These are phyloP conservation scores for Trachelipus rathkii DNA, from an alignment of 1,140 invertebrate species.

Conservation along the genomic window DNA sequence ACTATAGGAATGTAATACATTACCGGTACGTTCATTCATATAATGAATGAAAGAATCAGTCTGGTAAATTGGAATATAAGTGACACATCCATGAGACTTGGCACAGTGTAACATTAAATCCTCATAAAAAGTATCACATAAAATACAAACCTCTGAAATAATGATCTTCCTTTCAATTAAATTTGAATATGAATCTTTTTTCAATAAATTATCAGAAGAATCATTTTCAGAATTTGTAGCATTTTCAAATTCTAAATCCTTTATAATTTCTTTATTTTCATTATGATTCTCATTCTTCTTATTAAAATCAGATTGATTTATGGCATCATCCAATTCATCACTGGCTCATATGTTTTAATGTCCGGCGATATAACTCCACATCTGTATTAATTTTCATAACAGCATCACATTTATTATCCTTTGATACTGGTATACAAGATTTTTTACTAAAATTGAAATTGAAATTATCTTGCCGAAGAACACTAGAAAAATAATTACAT, in stretches of 20 bases:
- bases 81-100: neutral
- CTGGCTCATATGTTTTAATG: too few relatives aligned
- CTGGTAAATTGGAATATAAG: neutral
- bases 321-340: too few relatives aligned
- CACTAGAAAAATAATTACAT: neutral
- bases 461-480: neutral
- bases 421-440: neutral
- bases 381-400: too few relatives aligned
- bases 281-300: too few relatives aligned
- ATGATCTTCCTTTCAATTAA: neutral
- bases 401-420: too few relatives aligned
- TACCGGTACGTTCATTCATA: neutral
- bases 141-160: neutral
- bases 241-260: too few relatives aligned
- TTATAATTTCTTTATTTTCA: too few relatives aligned
- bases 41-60: neutral
- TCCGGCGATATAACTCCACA: too few relatives aligned
- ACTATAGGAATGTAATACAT: conserved; percentile 6
- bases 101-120: neutral
- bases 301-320: too few relatives aligned
- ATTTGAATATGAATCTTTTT: neutral
- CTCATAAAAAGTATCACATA: neutral
- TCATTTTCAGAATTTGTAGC: neutral
- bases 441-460: neutral
- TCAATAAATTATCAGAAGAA: neutral